Base-by-base conservation (phyloP, 2,888 invertebrate genomes). In the Synanthedon myopaeformis region DNA sequence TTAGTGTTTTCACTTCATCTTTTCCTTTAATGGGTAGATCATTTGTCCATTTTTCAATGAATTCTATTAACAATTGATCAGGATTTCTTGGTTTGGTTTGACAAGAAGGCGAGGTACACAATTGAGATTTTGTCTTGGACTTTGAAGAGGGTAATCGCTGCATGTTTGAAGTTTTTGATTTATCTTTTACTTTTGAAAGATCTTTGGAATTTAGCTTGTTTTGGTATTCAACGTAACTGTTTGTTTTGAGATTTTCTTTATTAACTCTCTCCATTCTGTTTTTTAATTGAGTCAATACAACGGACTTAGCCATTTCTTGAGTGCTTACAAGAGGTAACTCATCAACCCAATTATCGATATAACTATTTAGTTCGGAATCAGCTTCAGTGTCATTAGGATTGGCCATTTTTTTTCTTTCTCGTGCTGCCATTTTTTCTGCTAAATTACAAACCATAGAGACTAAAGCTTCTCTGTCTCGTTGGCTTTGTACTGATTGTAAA, bases 11-110 rank as follows among this genome's bases (percentile, higher is more conserved):
- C 2, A 60, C 57, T 12, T 13, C 49, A 10, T 66, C 58, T 52
- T 61, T 56, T 52, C 57, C 61, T 49, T 63, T 57, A 3, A 80
- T 62, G 42, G 78, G 78, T 52, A 82, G 61, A 17, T 67, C 61
- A 8, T 69, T 63, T 52, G 70, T 74, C 80, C 80, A 82, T 23
- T 61, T 64, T 56, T 80, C 79, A 54, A 82, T 72, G 11, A 65
- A 64, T 55, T 79, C 67, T 4, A 77, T 67, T 45, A 79, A 63
- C 19, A 59, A 42, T 28, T 60, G 56, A 14, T 65, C 70, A 28
- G 70, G 65, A 53, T 63, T 53, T 23, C 35, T 53, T 42, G n/a
- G 53, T 45, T 45, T 45, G 35, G 8, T 35, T 35, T 35, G 35
- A 35, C 35, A 35, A 35, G 45, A 45, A n/a, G 45, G 45, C 14